Base-by-base conservation (phyloP, 30 jellyfish, hydroid and myxozoan genomes). In the Morbakka virulenta region DNA sequence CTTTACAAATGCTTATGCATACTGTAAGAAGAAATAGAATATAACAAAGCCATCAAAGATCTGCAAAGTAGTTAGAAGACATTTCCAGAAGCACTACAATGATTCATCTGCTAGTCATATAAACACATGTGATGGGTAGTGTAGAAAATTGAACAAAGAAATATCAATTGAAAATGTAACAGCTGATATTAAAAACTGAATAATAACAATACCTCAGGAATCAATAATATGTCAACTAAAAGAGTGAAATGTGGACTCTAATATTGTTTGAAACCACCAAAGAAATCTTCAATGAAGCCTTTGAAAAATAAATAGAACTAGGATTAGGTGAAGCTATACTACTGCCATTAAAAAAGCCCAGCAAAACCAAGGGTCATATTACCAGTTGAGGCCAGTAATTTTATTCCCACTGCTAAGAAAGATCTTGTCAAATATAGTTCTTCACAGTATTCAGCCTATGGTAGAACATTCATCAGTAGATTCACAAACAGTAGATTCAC, bases 301-400 rank as follows among this genome's bases (percentile, higher is more conserved):
- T 35, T 35, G 67, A 48, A 26, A 28, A 72, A 25, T 13, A 74
- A 9, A 31, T 3, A 51, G 83, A 74, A 1, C 26, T 74, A 4
- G 80, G 57, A 9, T 2, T 76, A 48, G 82, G 87, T 1, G 25
- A 62, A 52, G 52, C 35, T 28, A 28, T 52, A 3, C 79, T 52
- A 12, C 23, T 49, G 17, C 34, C 83, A 26, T 3, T 79, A 49
- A 52, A 24, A 23, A 65, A 79, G 31, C 74, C 76, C 36, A 50
- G 24, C 51, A 79, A 66, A 64, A 47, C 78, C 66, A 67, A 66
- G 67, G 85, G 90, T 26, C 84, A 75, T 32, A n/a, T 62, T 61
- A 41, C 47, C 30, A 79, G 22, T 50, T 79, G 47, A 35, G 84
- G 1, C 78, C 82, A 35, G 61, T 65, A 27, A 79, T 33, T 67